These are phyloP conservation scores for Gymnarchus niloticus DNA, from an alignment of 2,113 vertebrate genomes.

Conservation along the genomic window DNA sequence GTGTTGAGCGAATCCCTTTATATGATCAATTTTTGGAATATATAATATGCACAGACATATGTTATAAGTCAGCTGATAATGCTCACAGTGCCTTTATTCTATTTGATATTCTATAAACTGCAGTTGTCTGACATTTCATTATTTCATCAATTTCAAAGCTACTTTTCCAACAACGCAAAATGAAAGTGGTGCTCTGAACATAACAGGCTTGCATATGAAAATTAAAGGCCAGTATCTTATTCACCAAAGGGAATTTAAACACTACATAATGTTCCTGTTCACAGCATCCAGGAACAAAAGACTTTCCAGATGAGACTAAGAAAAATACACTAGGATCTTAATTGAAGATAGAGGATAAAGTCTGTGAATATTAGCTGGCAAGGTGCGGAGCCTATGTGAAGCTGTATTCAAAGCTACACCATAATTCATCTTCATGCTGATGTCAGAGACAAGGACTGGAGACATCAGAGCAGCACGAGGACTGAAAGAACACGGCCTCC, in stretches of 20 bases:
- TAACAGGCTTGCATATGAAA: slow-evolving; percentile 19
- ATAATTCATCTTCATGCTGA: slow-evolving; percentile 36
- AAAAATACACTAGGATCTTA: slow-evolving; percentile 31
- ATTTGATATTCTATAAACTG: slow-evolving; percentile 34
- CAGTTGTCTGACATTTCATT: slow-evolving; percentile 35
- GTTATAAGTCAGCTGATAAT: slow-evolving; percentile 39
- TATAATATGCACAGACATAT: slow-evolving; percentile 38
- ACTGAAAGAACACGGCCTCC: not conserved
- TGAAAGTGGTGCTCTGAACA: slow-evolving; percentile 12
- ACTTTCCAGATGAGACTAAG: slow-evolving; percentile 1
- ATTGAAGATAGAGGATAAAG: slow-evolving; percentile 18
- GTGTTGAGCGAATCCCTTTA: slow-evolving; percentile 33
- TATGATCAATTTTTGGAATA: slow-evolving; percentile 21
- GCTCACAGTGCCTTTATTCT: slow-evolving; percentile 32
- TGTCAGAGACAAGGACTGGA: slow-evolving; percentile 14
- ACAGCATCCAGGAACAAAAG: slow-evolving; percentile 11
- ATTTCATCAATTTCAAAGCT: slow-evolving; percentile 30
- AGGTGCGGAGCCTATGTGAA: slow-evolving; percentile 16
- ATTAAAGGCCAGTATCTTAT: slow-evolving; percentile 23
- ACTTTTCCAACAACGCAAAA: slow-evolving; percentile 28
- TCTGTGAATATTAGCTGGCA: slow-evolving; percentile 26
- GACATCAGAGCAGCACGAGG: not conserved
- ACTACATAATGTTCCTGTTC: slow-evolving; percentile 17
- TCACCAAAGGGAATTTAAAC: slow-evolving; percentile 19
- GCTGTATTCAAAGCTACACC: slow-evolving; percentile 21